Conservation (phyloP, 2,113 vertebrate genomes). For the Gnathonemus longibarbis region DNA sequence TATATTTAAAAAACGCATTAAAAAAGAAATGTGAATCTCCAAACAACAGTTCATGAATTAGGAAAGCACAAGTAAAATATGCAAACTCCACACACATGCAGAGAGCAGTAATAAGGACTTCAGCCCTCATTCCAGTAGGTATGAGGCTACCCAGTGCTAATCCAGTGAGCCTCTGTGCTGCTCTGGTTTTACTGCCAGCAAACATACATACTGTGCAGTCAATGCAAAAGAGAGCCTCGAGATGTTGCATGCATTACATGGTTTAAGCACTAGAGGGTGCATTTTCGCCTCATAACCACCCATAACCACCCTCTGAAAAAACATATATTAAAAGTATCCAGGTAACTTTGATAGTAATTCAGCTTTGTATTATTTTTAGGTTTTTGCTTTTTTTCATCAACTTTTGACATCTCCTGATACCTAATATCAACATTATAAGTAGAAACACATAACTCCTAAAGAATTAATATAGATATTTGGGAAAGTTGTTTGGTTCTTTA, state of each 20-base stretch:
- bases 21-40: background rate
- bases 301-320: background rate
- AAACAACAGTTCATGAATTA: background rate
- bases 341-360: background rate
- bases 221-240: background rate
- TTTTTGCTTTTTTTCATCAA: background rate
- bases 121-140: background rate
- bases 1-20: background rate
- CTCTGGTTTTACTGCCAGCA: background rate
- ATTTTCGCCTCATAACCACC: background rate
- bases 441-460: background rate
- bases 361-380: background rate
- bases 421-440: background rate
- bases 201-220: background rate
- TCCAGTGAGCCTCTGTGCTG: background rate
- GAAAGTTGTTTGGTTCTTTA: background rate
- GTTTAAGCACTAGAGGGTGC: background rate
- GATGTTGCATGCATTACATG: background rate
- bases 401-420: background rate
- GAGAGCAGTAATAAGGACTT: background rate
- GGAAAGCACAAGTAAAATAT: background rate
- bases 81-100: background rate
- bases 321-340: background rate
- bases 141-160: background rate
- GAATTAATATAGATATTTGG: background rate